These are phyloP conservation scores for Ochropleura plecta DNA, from an alignment of 2,888 invertebrate genomes.

Conservation along the genomic window DNA sequence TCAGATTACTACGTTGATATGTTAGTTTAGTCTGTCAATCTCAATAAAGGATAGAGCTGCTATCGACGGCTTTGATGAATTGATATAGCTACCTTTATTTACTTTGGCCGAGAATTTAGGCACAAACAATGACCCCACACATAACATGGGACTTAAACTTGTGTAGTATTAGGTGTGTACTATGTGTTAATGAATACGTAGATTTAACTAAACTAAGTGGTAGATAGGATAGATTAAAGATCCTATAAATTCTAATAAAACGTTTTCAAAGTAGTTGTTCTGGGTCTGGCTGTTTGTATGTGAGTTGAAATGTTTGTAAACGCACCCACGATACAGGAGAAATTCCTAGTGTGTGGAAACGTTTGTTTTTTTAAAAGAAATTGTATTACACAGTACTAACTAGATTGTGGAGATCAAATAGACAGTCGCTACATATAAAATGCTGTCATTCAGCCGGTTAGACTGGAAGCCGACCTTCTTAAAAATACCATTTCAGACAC, in stretches of 20 bases:
- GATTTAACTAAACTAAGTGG: background rate
- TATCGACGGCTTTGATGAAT: no score
- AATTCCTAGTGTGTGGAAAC: no score
- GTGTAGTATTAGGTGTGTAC: no score
- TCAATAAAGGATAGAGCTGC: background rate
- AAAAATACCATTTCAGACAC: no score
- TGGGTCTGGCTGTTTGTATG: no score
- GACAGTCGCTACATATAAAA: background rate
- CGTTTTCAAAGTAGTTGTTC: background rate
- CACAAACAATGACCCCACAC: background rate
- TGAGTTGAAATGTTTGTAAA: no score
- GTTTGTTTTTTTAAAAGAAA: background rate
- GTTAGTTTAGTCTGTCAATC: constrained; percentile 17
- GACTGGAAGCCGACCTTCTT: background rate
- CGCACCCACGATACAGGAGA: no score
- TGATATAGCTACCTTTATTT: constrained; percentile 17
- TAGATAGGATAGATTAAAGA: background rate
- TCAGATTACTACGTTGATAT: background rate
- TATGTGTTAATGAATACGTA: constrained; percentile 7
- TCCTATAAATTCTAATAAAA: background rate
- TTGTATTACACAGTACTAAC: background rate
- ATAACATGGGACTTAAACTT: no score
- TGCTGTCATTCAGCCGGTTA: background rate
- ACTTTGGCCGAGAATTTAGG: background rate
- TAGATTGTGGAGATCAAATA: background rate